A percentile compares a stretch with the other conserved stretches of the same genome.
phyloP scores from a whole-genome alignment of 1,140 invertebrate genomes.

The Elymnias hypermnestra region DNA sequence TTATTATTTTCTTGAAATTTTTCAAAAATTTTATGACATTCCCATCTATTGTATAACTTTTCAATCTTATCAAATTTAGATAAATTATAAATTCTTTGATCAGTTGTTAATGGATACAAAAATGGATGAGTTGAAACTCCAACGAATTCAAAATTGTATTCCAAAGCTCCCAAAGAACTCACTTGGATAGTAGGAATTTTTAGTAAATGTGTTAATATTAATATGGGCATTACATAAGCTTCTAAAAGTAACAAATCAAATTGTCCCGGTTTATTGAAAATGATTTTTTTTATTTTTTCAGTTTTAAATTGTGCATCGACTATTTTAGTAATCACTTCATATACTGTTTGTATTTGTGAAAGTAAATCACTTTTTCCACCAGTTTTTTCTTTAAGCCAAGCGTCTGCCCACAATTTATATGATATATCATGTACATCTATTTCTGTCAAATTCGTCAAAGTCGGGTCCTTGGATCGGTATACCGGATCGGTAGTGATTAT shows the following conservation, averaged over 20 bases:
- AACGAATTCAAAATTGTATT: conserved; percentile 30
- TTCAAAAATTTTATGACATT: conserved; percentile 5
- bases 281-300: conserved; percentile 33
- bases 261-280: conserved; percentile 33
- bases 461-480: conserved; percentile 28
- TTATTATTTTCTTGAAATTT: conserved; percentile 33
- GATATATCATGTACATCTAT: too few relatives aligned
- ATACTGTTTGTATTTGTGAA: conserved; percentile 1
- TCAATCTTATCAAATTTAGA: conserved; percentile 39
- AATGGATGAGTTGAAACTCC: conserved; percentile 64
- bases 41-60: conserved; percentile 28
- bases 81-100: conserved; percentile 32
- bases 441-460: conserved; percentile 43
- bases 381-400: background rate
- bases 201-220: conserved; percentile 51
- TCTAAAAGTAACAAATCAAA: too few relatives aligned
- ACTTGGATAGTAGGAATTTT: conserved; percentile 58
- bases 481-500: conserved; percentile 53
- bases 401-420: conserved; percentile 28
- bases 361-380: background rate
- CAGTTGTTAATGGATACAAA: conserved; percentile 49
- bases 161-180: conserved; percentile 21
- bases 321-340: conserved; percentile 4
- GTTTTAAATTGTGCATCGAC: too few relatives aligned
- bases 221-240: conserved; percentile 19